Conservation (phyloP, 2,113 vertebrate species). For the zebrafish (Danio rerio) region DNA sequence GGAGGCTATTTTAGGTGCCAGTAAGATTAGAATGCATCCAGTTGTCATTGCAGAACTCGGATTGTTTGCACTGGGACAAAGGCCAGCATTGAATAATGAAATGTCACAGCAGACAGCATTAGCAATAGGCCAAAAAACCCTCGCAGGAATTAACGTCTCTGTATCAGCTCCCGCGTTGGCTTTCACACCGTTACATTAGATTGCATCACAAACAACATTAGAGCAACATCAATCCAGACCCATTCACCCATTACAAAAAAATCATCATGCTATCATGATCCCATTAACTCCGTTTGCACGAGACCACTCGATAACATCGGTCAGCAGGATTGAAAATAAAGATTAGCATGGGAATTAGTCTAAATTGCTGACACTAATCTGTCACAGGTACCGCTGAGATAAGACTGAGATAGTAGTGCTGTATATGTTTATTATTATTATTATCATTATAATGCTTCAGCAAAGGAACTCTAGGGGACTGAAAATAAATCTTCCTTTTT, state of each 20-base stretch:
- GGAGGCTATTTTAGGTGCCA: conserved; percentile 15
- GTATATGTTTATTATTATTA: conserved; percentile 18
- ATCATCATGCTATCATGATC: conserved; percentile 46
- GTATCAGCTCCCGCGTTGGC: conserved; percentile 33
- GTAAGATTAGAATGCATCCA: conserved; percentile 19
- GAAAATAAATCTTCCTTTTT: conserved; percentile 23
- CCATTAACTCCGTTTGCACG: conserved; percentile 54
- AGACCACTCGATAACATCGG: conserved; percentile 48
- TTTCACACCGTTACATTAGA: conserved; percentile 20
- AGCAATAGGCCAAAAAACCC: conserved; percentile 1
- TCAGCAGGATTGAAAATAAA: conserved; percentile 42
- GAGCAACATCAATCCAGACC: conserved; percentile 28
- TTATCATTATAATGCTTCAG: neutral
- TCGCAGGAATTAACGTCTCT: conserved; percentile 43
- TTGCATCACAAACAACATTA: conserved; percentile 42
- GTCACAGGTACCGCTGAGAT: neutral
- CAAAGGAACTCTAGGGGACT: neutral
- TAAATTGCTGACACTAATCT: conserved; percentile 32
- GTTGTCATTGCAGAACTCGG: conserved; percentile 15
- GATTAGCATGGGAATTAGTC: conserved; percentile 52
- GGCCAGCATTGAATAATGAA: conserved; percentile 32
- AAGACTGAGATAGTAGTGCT: neutral
- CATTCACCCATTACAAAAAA: conserved; percentile 53
- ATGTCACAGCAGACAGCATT: conserved; percentile 25
- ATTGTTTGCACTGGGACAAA: conserved; percentile 14